Base-by-base conservation (phyloP, 2,113 vertebrate species). In the Forbesichthys papilliferus region DNA sequence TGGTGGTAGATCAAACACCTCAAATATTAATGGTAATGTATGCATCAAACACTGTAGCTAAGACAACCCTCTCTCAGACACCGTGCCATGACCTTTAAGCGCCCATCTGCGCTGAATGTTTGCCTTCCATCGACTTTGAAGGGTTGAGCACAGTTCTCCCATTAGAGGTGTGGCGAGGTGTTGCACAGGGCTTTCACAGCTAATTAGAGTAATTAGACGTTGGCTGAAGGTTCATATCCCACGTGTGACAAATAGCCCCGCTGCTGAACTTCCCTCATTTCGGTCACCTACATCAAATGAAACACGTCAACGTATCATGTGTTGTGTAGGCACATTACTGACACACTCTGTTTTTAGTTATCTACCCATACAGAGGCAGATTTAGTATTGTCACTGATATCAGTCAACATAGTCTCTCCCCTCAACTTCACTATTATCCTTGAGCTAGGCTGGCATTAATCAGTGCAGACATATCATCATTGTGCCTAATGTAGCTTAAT, bases 371-470 rank as follows among this genome's bases (percentile, higher is more conserved):
- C 48, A 11, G 68, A 36, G 33, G 47, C 55, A 48, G 64, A 18
- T 9, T 11, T 49, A 51, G 61, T 42, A 2, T 64, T n/a, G 27
- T 27, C 27, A 3, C 27, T 27, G 27, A 27, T 27, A 27, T 27
- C 27, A 27, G 27, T 27, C 27, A 27, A 27, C n/a, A 27, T 58
- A 1, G 4, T 58, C 71, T 70, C 62, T 56, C 49, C 56, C 69
- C 64, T 58, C 27, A 70, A 33, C 47, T 80, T 49, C 54, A 1
- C 64, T 70, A 55, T n/a, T 34, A 70, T 11, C 5, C 5, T 47
- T 79, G 65, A 84, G 71, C 84, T 75, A 87, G 58, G 68, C 63
- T 75, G 51, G 68, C 73, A 80, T 86, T 79, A 69, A 83, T 83
- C 59, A 64, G 36, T 64, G 65, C 36, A 48, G 73, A 73, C 66